phyloP scores from a whole-genome alignment of 2,888 invertebrate genomes.

The Dermolepida albohirtum region DNA sequence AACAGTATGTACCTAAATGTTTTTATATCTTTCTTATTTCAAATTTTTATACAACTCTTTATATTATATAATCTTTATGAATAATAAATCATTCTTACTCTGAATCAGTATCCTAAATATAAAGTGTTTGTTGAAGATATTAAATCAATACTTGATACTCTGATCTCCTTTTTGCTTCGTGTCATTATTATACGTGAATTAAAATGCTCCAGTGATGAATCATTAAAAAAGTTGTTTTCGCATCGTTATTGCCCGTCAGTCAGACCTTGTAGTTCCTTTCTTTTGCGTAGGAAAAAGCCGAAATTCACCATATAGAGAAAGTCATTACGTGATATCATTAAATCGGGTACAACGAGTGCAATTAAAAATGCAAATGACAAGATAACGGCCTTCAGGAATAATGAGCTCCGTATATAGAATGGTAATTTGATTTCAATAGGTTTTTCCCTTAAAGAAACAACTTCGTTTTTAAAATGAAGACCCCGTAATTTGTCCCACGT shows the following conservation, averaged over 20 bases:
- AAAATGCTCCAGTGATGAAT: neutral
- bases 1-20: no score
- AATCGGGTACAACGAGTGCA: slow-evolving; percentile 7
- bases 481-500: slow-evolving; percentile 13
- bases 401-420: slow-evolving; percentile 19
- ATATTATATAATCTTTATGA: no score
- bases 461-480: slow-evolving; percentile 19
- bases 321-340: slow-evolving; percentile 10
- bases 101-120: no score
- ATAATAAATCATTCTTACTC: no score
- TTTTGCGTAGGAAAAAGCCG: neutral
- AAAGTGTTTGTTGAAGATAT: no score
- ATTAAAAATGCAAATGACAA: slow-evolving; percentile 23
- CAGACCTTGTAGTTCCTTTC: no score
- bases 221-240: neutral
- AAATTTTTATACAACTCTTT: no score
- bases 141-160: no score
- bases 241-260: neutral
- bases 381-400: slow-evolving; percentile 7
- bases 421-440: slow-evolving; percentile 26
- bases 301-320: slow-evolving; percentile 14
- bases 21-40: no score
- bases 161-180: no score
- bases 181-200: no score
- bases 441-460: slow-evolving; percentile 11